These are phyloP conservation scores for Leptinotarsa defecta DNA, from an alignment of 1,140 invertebrate species.

Conservation along the genomic window DNA sequence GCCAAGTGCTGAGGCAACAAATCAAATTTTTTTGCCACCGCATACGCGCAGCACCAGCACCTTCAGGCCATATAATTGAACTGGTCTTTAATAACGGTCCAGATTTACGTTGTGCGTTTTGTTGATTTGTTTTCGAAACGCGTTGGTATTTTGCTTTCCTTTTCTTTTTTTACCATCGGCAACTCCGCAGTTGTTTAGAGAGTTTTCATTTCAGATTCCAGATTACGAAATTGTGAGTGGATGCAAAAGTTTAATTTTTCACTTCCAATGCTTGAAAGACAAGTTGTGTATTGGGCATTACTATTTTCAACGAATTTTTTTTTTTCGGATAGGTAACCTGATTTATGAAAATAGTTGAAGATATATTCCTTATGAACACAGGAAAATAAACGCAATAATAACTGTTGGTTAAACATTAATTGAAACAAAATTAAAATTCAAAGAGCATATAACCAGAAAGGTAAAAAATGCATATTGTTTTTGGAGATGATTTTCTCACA, in stretches of 20 bases:
- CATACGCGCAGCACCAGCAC: constrained; percentile 9
- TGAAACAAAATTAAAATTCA: too few species aligned
- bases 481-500: too few species aligned
- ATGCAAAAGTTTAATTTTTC: background rate
- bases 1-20: constrained; percentile 9
- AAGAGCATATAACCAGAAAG: too few species aligned
- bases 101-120: constrained; percentile 9
- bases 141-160: constrained; percentile 14
- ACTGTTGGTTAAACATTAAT: too few species aligned
- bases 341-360: too few species aligned
- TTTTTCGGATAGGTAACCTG: too few species aligned
- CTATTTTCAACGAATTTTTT: too few species aligned
- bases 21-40: constrained; percentile 18
- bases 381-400: too few species aligned
- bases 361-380: too few species aligned
- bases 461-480: too few species aligned
- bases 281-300: too few species aligned
- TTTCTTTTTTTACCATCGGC: constrained; percentile 3
- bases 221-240: background rate
- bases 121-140: constrained; percentile 14
- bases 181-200: background rate
- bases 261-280: too few species aligned
- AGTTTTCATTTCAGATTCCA: background rate
- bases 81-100: constrained; percentile 19
- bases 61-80: constrained; percentile 9